phyloP scores from a whole-genome alignment of 2,797 vertebrate genomes.

The Eremophila alpestris region DNA sequence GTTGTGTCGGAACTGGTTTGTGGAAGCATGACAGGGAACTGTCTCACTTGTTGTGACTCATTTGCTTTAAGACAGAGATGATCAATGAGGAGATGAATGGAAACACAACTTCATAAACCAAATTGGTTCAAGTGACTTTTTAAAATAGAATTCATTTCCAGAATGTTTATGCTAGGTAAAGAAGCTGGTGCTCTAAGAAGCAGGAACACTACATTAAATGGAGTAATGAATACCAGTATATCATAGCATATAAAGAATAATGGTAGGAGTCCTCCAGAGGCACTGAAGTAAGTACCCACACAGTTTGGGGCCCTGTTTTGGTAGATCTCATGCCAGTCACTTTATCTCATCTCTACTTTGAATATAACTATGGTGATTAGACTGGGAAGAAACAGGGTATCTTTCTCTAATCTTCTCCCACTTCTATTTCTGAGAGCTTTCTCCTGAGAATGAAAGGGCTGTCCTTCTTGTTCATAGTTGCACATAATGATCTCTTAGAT shows the following conservation, averaged over 20 bases:
- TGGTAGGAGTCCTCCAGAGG: not conserved
- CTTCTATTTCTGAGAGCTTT: not conserved
- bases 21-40: not conserved
- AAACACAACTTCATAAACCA: not conserved
- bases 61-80: not conserved
- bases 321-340: not conserved
- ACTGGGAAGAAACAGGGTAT: not conserved
- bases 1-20: not conserved
- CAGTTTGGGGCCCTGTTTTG: not conserved
- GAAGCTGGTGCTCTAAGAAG: not conserved
- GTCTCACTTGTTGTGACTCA: not conserved
- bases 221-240: not conserved
- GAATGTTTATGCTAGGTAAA: not conserved
- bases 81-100: not conserved
- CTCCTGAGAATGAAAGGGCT: not conserved
- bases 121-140: not conserved
- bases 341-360: not conserved
- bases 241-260: not conserved
- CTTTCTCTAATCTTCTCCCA: not conserved
- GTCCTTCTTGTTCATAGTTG: not conserved
- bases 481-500: not conserved
- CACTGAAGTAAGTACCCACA: not conserved
- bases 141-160: not conserved
- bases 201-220: not conserved
- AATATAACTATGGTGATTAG: not conserved